Base-by-base conservation (phyloP, 2,113 vertebrate species). In the Lanius ludovicianus region DNA sequence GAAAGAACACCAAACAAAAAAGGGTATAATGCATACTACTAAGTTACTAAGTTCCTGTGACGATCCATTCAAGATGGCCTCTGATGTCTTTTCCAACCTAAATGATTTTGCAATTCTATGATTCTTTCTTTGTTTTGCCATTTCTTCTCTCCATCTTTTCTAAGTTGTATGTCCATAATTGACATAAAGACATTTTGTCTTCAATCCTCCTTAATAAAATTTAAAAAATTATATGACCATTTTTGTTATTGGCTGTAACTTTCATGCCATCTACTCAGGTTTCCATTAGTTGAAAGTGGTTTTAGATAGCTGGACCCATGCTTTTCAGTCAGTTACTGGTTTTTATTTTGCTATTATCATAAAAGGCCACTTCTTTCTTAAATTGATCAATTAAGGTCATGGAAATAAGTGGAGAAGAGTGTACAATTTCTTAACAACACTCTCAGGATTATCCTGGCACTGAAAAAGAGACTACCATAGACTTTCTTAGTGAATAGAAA, bases 361-460 rank as follows among this genome's bases (percentile, higher is more conserved):
- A 97, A 97, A 97, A 83, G 74, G 13, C 53, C 55, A 92, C 95
- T 97, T 97, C 76, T 97, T 97, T 97, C 93, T 90, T 96, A 96
- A 98, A 98, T 96, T 96, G 95, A 90, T 97, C 97, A 97, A 97
- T 98, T 98, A 97, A 97, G 87, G 96, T 91, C 89, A 97, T 96
- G 93, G 89, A 97, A 98, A 97, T 96, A 97, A 97, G 97, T 95
- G 87, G 86, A 73, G 35, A 96, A 55, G 76, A 95, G 68, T 95
- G 83, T 94, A 94, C 56, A 93, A 89, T 96, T 97, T 97, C 85
- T 97, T 96, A 97, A 73, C 53, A 37, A 47, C 64, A 73, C 69
- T 96, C 81, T 95, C 90, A 95, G 50, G 37, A 95, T 93, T 96
- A 94, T 42, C 39, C 80, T 97, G 74, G 62, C 73, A 89, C 82